These are phyloP conservation scores for Piprites chloris DNA, from an alignment of 2,113 vertebrate genomes.

Conservation along the genomic window DNA sequence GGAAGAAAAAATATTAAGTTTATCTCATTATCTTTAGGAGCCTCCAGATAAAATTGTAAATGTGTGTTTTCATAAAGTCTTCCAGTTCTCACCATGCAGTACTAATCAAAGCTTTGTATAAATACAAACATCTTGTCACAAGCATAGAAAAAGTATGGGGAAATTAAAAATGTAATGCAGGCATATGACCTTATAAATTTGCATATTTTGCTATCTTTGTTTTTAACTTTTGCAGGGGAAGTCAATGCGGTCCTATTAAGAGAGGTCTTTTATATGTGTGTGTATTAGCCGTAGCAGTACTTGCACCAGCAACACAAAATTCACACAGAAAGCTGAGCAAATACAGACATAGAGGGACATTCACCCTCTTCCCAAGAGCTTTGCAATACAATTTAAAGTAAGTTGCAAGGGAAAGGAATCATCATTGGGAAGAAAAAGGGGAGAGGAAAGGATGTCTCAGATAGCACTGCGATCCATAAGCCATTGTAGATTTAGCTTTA, in stretches of 20 bases:
- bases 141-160: not conserved
- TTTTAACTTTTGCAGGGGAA: not conserved
- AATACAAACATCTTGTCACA: not conserved
- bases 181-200: not conserved
- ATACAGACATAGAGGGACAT: not conserved
- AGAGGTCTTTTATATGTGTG: not conserved
- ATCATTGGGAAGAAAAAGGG: not conserved
- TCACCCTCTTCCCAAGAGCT: not conserved
- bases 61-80: not conserved
- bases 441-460: not conserved
- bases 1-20: not conserved
- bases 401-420: not conserved
- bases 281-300: not conserved
- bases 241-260: not conserved
- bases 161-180: not conserved
- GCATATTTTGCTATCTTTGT: not conserved
- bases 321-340: not conserved
- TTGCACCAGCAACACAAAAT: not conserved
- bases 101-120: constrained; percentile 33
- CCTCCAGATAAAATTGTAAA: not conserved
- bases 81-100: not conserved
- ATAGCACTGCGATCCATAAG: not conserved
- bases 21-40: constrained; percentile 8
- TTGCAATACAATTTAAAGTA: not conserved
- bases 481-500: not conserved